Evolutionary conservation across 2,113 vertebrate genomes (phyloP), one percentile per base, ranked within the genome.

Genomic region (Pampusana beccarii): DNA sequence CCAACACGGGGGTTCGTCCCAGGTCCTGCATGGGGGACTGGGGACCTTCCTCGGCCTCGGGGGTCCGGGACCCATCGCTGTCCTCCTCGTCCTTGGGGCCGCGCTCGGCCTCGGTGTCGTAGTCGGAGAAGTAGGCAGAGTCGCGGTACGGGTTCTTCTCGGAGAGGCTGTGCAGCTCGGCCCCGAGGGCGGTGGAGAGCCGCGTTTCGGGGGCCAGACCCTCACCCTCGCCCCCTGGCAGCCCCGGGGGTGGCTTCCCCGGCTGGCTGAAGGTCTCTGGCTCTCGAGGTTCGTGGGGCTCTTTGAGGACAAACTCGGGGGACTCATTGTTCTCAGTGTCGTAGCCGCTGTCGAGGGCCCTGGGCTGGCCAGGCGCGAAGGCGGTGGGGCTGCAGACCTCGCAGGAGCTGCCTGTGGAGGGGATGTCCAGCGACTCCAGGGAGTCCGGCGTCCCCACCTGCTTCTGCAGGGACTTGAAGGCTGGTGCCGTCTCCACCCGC

Each of bases 251-350:
- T 0, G 96, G 73, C 51, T 98, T 97, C 25, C 88, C 98, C 66
- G 66, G 66, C 87, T 98, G 98, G 79, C 77, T 28, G 8, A 97
- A 98, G 40, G 73, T 61, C 84, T 98, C 98, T 0, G 97, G 88
- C 36, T 98, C 98, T 6, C 98, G 95, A 3, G 97, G 78, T 60
- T 99, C 99, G 0, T 98, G 98, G 4, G 98, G 98, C 83, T 99
- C 99, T 94, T 98, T 99, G 34, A 98, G 98, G 33, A 99, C 98
- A 28, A 99, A 99, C 97, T 99, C 99, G 0, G 99, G 99, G 53
- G 99, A 99, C 93, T 99, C 99, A 0, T 99, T 99, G 83, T 99
- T 99, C 95, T 99, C 99, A 0, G 99, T 99, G 97, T 99, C 99
- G 4, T 99, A 99, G 78, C 99, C 99, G 5, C 99, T 99, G 97